Evolutionary conservation across 2,888 invertebrate genomes (phyloP).

Genomic region (Acrocera orbiculus): DNA sequence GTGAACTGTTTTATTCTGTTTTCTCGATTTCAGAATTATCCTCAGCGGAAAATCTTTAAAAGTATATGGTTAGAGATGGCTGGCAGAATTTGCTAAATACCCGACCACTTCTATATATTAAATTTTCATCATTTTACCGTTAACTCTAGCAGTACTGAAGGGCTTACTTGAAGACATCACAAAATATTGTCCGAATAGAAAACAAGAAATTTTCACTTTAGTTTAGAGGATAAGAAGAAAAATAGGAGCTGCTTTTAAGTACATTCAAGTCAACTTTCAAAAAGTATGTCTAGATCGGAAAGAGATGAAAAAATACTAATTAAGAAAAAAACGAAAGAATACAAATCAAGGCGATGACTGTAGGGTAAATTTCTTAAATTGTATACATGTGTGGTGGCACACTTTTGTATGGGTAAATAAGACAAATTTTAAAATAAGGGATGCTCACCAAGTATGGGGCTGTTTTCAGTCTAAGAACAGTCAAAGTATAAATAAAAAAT

Average conservation of each 20-base stretch:
- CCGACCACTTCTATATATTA: conserved; percentile 6
- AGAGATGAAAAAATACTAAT: conserved; percentile 9
- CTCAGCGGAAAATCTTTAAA: too few relatives aligned
- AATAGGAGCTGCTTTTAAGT: too few relatives aligned
- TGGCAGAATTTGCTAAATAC: conserved; percentile 2
- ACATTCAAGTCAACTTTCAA: too few relatives aligned
- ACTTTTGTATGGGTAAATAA: too few relatives aligned
- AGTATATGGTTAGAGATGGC: too few relatives aligned
- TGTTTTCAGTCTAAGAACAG: too few relatives aligned
- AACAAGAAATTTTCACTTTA: too few relatives aligned
- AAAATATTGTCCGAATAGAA: background rate
- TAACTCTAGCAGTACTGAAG: conserved; percentile 1
- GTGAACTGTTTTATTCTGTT: conserved; percentile 6
- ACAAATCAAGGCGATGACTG: conserved; percentile 9
- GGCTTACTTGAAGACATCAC: conserved; percentile 4
- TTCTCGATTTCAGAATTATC: conserved; percentile 4
- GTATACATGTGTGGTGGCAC: background rate
- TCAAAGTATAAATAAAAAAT: too few relatives aligned
- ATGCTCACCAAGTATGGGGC: background rate
- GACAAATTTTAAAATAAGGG: too few relatives aligned
- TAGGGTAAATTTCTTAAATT: conserved; percentile 6
- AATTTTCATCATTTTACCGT: conserved; percentile 7
- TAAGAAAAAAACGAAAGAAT: conserved; percentile 9
- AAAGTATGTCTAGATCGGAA: conserved; percentile 6
- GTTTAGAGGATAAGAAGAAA: too few relatives aligned